These are phyloP conservation scores for Etia nguti DNA, from an alignment of 2,113 vertebrate genomes.

Conservation along the genomic window DNA sequence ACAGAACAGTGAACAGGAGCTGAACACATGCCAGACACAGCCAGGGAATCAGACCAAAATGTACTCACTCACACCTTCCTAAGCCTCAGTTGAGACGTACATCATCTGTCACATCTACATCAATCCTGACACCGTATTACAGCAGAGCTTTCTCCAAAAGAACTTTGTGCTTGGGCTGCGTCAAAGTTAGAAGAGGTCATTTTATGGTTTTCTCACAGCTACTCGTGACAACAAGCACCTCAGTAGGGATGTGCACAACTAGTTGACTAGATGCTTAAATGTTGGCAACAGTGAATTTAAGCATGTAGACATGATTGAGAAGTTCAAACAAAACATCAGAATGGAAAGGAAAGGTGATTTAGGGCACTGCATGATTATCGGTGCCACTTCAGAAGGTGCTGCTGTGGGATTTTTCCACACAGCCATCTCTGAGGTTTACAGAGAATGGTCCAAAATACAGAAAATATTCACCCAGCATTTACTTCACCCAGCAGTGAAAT, in stretches of 20 bases:
- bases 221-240: background rate
- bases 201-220: background rate
- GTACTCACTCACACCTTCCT: constrained; percentile 29
- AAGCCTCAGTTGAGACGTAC: background rate
- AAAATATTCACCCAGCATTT: background rate
- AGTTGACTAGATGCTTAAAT: background rate
- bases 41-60: constrained; percentile 38
- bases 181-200: background rate
- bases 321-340: background rate
- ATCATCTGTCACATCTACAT: constrained; percentile 31
- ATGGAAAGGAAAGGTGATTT: background rate
- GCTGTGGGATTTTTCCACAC: background rate
- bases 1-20: constrained; percentile 51
- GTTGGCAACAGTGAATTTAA: background rate
- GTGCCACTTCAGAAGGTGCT: background rate
- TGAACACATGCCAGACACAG: constrained; percentile 36
- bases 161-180: background rate
- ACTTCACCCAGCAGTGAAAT: background rate
- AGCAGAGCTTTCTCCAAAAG: background rate
- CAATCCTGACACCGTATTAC: constrained; percentile 16
- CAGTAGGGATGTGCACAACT: background rate
- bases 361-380: background rate
- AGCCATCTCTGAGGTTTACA: background rate
- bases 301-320: background rate
- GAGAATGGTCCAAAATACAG: background rate